Base-by-base conservation (phyloP, 2,797 vertebrate species). In the Podarcis lilfordi region DNA sequence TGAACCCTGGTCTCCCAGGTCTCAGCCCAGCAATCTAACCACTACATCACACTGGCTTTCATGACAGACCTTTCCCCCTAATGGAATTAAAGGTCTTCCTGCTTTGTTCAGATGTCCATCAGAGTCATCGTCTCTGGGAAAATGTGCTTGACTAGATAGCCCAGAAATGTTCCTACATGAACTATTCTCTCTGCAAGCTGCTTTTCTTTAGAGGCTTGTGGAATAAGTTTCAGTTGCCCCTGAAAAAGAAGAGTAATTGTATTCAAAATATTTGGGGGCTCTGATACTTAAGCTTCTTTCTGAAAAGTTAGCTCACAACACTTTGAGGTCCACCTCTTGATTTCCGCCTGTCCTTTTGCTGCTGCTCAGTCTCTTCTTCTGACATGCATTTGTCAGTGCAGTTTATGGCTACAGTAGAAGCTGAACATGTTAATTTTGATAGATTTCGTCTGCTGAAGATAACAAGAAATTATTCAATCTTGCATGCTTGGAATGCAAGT, bases 391-490 rank as follows among this genome's bases (percentile, higher is more conserved):
- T 88, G 40, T 69, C 32, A 81, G 29, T 37, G 35, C 43, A 81
- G 43, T 32, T 69, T 85, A 82, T 43, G 27, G 61, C 27, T 59
- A 71, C 32, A 76, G 40, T 61, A 66, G n/a, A n/a, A 25, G 43
- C 61, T 27, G 32, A 45, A 40, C 9, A 37, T 81, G 76, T 86
- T 89, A 81, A 89, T 76, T 86, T 10, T 32, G 61, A 76, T 76
- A 76, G 43, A 81, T 82, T 88, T 68, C 37, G 23, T 81, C 50
- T 94, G 81, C 83, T 94, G 83, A 90, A 81, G 88, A 61, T 90
- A 85, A 86, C 29, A 86, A 61, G 43, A 37, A 71, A 74, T 45
- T 40, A n/a, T 72, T 80, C 76, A 66, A 32, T 43, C 29, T 79
- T 83, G 2, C 82, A 71, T 15, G 2, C 5, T 40, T 89, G 84